Evolutionary conservation across 2,113 vertebrate genomes (phyloP).

Genomic region (Geococcyx californianus): DNA sequence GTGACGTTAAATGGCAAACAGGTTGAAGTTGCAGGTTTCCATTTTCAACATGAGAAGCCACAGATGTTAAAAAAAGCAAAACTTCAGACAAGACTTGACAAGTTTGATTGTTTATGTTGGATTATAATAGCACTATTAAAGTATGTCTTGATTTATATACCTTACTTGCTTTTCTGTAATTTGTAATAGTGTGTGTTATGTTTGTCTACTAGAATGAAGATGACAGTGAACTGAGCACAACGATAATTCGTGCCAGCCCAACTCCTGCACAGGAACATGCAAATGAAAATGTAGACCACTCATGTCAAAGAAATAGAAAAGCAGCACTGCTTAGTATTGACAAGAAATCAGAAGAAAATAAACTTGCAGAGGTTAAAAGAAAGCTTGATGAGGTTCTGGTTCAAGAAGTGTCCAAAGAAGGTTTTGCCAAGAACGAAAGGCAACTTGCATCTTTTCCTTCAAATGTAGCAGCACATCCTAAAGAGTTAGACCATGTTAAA

Average conservation of each 20-base stretch:
- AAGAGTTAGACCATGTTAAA: constrained; percentile 1
- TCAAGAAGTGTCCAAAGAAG: background rate
- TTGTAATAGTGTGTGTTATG: background rate
- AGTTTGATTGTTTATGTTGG: background rate
- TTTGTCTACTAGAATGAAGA: constrained; percentile 76
- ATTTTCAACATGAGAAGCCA: background rate
- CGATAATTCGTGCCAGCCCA: constrained; percentile 88
- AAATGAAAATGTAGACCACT: background rate
- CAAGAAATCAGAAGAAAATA: constrained; percentile 25
- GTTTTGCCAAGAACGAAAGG: background rate
- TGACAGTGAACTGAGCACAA: constrained; percentile 86
- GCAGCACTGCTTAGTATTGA: background rate
- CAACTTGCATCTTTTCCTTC: background rate
- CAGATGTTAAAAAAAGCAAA: background rate
- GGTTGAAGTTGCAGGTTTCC: background rate
- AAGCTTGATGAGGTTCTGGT: constrained; percentile 29
- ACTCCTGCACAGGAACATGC: constrained; percentile 72
- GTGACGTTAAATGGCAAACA: background rate
- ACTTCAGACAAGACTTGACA: background rate
- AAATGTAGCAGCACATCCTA: background rate
- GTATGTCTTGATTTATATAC: background rate
- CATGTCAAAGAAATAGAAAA: constrained; percentile 3
- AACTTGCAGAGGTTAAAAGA: constrained; percentile 52
- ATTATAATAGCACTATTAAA: background rate
- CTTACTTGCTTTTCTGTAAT: background rate